phyloP scores from a whole-genome alignment of 2,797 vertebrate species.

The Centropyge bicolor region DNA sequence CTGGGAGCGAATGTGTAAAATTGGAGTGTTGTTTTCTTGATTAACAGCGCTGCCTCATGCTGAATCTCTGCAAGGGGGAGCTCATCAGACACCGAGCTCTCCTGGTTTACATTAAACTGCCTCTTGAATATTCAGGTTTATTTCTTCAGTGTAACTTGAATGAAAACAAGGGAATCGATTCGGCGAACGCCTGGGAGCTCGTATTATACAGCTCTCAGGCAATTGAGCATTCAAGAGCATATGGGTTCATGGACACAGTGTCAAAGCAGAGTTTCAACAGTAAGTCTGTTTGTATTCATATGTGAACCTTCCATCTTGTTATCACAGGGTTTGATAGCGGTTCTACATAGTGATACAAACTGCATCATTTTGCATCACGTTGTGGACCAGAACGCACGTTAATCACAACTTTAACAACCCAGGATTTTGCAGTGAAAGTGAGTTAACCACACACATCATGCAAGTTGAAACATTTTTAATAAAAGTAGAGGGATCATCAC shows the following conservation, averaged over 20 bases:
- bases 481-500: background rate
- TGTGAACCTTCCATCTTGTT: background rate
- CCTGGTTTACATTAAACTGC: background rate
- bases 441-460: background rate
- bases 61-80: conserved; percentile 4
- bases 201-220: background rate
- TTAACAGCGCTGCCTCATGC: background rate
- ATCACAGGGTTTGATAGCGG: background rate
- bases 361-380: background rate
- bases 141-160: background rate
- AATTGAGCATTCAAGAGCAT: background rate
- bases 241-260: background rate
- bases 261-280: background rate
- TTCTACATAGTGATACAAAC: background rate
- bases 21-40: conserved; percentile 1
- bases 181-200: background rate
- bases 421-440: background rate
- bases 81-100: conserved; percentile 8
- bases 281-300: background rate
- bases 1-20: background rate
- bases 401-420: background rate
- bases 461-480: background rate
- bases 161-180: background rate
- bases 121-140: background rate
- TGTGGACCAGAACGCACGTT: background rate